phyloP scores from a whole-genome alignment of 2,113 vertebrate species.

The Tachysurus vachellii region DNA sequence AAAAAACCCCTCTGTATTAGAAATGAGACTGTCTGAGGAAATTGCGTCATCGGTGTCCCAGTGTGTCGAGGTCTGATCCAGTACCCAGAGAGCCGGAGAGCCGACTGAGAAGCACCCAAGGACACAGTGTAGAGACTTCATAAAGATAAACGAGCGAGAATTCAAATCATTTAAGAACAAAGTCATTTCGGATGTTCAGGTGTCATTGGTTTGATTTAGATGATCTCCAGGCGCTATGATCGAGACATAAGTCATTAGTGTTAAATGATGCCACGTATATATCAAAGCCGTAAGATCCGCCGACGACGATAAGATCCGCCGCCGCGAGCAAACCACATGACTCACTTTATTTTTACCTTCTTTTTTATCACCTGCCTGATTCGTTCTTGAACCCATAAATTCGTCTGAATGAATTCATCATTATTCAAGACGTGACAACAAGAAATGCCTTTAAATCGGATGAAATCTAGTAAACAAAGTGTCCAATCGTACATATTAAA shows the following conservation, averaged over 20 bases:
- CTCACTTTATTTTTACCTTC: background rate
- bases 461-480: constrained; percentile 49
- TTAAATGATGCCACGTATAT: background rate
- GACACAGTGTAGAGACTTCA: background rate
- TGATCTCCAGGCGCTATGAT: background rate
- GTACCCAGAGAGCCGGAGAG: too few species aligned
- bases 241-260: background rate
- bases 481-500: constrained; percentile 35
- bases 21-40: too few species aligned
- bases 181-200: background rate
- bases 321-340: background rate
- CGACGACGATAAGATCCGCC: background rate
- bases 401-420: background rate
- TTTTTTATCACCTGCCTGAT: background rate
- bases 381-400: constrained; percentile 18
- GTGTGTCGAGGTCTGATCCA: too few species aligned
- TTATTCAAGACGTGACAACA: background rate
- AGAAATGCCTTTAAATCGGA: constrained; percentile 24
- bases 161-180: background rate
- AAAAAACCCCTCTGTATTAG: too few species aligned
- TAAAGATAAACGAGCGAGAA: background rate
- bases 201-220: background rate
- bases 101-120: too few species aligned
- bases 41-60: too few species aligned
- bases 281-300: background rate